phyloP scores from a whole-genome alignment of 1,140 invertebrate species.

The Lysiphlebus fabarum region DNA sequence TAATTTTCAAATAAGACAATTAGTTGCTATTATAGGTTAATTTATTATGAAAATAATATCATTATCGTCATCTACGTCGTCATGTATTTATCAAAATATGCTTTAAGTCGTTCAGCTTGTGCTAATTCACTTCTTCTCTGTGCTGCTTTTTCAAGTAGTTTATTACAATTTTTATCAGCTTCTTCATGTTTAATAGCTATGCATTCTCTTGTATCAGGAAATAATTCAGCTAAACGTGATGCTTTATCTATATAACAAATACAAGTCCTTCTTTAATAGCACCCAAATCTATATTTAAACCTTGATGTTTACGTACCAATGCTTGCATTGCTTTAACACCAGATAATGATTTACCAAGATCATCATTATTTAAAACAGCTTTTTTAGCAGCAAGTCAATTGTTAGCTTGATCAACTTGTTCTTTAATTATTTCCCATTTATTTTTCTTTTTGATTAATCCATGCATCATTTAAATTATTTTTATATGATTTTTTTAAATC shows the following conservation, averaged over 20 bases:
- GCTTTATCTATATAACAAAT: slow-evolving; percentile 65
- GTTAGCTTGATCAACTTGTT: slow-evolving; percentile 78
- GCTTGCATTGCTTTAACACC: slow-evolving; percentile 82
- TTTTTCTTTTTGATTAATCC: slow-evolving; percentile 77
- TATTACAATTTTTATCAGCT: slow-evolving; percentile 76
- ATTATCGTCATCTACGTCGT: too few species aligned
- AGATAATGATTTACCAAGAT: slow-evolving; percentile 77
- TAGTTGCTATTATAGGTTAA: too few species aligned
- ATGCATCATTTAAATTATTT: slow-evolving; percentile 65
- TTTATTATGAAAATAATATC: too few species aligned
- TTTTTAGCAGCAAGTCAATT: slow-evolving; percentile 87
- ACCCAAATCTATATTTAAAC: slow-evolving; percentile 82
- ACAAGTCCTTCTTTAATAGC: slow-evolving; percentile 82
- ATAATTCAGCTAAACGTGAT: slow-evolving; percentile 70
- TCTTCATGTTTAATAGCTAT: slow-evolving; percentile 89
- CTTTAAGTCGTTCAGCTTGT: slow-evolving; percentile 84
- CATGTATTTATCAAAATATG: slow-evolving; percentile 89
- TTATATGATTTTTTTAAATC: slow-evolving; percentile 72
- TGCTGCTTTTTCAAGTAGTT: slow-evolving; percentile 71
- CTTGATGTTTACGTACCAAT: slow-evolving; percentile 67
- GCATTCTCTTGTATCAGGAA: slow-evolving; percentile 91
- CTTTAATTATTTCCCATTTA: slow-evolving; percentile 85
- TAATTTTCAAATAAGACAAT: too few species aligned
- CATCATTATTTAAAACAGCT: slow-evolving; percentile 90
- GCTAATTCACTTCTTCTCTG: slow-evolving; percentile 75